phyloP scores from a whole-genome alignment of 2,113 vertebrate species.

The Peromyscus californicus region DNA sequence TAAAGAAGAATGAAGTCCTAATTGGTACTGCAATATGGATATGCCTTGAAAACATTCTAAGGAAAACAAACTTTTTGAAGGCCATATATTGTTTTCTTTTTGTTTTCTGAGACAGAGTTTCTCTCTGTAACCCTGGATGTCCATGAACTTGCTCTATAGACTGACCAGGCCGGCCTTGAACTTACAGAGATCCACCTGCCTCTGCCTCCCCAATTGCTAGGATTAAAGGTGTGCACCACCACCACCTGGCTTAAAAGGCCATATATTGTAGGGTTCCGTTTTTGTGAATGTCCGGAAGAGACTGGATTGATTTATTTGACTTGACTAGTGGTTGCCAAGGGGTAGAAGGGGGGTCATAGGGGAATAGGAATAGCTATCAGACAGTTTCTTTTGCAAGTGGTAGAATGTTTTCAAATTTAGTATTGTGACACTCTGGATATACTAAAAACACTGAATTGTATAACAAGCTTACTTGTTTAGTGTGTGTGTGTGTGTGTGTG shows the following conservation, averaged over 20 bases:
- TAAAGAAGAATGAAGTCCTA: background rate
- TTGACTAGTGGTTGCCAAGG: background rate
- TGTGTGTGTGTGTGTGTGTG: background rate
- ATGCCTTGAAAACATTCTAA: constrained; percentile 11
- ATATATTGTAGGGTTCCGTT: background rate
- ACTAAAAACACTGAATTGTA: background rate
- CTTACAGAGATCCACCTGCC: background rate
- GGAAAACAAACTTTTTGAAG: background rate
- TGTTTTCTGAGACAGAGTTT: background rate
- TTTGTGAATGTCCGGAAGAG: background rate
- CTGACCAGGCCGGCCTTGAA: background rate
- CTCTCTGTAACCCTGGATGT: background rate
- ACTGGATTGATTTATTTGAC: background rate
- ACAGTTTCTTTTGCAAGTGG: constrained; percentile 3
- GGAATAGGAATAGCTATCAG: background rate
- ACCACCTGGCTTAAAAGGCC: background rate
- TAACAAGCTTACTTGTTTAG: background rate
- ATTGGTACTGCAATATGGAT: background rate
- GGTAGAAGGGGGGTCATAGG: background rate
- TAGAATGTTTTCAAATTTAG: constrained; percentile 4
- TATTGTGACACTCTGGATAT: background rate
- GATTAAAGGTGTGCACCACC: background rate
- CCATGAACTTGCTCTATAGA: background rate
- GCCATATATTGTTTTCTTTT: background rate
- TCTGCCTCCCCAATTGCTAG: background rate